phyloP scores from a whole-genome alignment of 2,888 invertebrate genomes.

The Protophormia terraenovae region DNA sequence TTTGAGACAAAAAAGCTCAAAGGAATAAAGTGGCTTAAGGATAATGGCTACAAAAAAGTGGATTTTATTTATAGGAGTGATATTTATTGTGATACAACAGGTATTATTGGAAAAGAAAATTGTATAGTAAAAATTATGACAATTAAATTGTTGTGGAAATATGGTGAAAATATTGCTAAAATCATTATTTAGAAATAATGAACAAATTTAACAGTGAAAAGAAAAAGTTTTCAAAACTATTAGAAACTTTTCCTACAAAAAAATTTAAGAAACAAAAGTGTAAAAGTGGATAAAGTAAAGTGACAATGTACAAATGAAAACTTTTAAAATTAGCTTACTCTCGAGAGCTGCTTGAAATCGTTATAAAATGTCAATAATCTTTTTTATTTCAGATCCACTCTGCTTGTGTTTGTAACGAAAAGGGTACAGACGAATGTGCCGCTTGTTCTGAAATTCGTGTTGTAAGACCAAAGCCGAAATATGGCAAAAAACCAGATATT shows the following conservation, averaged over 20 bases:
- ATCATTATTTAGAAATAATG: too few relatives aligned
- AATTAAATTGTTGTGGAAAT: background rate
- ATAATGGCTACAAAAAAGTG: conserved; percentile 35
- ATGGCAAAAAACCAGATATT: conserved; percentile 67
- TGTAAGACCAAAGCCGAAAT: conserved; percentile 72
- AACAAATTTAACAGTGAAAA: too few relatives aligned
- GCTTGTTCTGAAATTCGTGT: conserved; percentile 71
- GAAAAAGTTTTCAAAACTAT: too few relatives aligned
- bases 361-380: too few relatives aligned
- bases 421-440: conserved; percentile 76
- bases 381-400: conserved; percentile 72
- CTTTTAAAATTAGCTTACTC: too few relatives aligned
- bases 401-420: conserved; percentile 76
- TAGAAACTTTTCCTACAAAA: too few relatives aligned
- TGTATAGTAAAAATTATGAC: background rate
- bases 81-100: conserved; percentile 16
- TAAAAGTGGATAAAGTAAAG: too few relatives aligned
- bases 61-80: conserved; percentile 33
- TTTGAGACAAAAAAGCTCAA: background rate
- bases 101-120: background rate
- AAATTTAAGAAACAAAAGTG: too few relatives aligned
- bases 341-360: too few relatives aligned
- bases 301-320: too few relatives aligned
- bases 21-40: background rate
- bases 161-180: too few relatives aligned